Evolutionary conservation across 1,140 invertebrate genomes (phyloP).

Genomic region (Sipha flava): DNA sequence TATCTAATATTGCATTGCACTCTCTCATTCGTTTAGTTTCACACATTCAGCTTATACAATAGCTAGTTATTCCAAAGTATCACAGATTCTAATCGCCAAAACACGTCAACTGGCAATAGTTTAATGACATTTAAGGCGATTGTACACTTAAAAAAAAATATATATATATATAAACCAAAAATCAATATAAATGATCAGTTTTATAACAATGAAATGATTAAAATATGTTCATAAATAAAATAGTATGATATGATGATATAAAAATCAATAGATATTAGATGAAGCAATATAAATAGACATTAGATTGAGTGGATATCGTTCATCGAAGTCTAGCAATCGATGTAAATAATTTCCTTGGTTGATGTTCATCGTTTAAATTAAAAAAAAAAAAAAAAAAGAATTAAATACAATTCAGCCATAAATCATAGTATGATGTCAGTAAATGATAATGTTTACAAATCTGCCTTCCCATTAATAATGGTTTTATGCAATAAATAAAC

Average conservation of each 20-base stretch:
- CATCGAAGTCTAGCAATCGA: neutral
- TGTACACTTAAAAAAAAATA: neutral
- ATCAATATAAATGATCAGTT: neutral
- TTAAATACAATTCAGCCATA: neutral
- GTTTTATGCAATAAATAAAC: neutral
- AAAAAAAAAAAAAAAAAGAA: too few species aligned
- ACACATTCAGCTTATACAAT: neutral
- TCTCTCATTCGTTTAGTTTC: neutral
- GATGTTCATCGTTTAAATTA: neutral
- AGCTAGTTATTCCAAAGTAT: slow-evolving; percentile 7
- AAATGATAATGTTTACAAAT: neutral
- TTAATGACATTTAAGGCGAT: neutral
- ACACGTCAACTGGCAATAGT: neutral
- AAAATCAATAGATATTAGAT: neutral
- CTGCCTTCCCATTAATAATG: neutral
- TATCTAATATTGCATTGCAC: neutral
- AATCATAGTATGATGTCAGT: neutral
- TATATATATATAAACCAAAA: neutral
- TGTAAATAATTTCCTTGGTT: neutral
- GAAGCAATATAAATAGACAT: neutral
- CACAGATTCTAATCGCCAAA: neutral
- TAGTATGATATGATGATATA: neutral
- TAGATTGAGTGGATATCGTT: neutral
- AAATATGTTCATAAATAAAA: slow-evolving; percentile 22
- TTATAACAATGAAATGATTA: slow-evolving; percentile 9